These are phyloP conservation scores for Phasia obesa DNA, from an alignment of 2,888 invertebrate genomes.

Conservation along the genomic window DNA sequence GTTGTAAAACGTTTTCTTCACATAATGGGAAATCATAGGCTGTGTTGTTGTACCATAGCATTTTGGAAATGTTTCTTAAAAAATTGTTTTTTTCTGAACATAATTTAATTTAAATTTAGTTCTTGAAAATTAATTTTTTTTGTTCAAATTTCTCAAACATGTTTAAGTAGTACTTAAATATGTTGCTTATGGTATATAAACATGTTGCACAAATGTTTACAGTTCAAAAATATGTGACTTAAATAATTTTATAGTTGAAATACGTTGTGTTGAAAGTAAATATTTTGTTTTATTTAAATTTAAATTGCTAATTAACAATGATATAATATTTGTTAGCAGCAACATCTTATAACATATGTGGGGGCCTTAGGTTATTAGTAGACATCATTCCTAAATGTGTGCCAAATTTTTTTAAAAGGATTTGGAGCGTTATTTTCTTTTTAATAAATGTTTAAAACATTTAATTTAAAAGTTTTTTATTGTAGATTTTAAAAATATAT, in stretches of 20 bases:
- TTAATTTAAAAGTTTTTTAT: not conserved
- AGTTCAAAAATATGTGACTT: not conserved
- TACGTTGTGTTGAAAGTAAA: too few relatives aligned
- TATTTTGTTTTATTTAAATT: not conserved
- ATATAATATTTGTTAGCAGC: not conserved
- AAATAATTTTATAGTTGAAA: too few relatives aligned
- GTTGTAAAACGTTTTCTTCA: too few relatives aligned
- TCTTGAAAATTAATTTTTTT: too few relatives aligned
- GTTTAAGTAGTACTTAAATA: not conserved
- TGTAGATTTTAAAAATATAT: not conserved
- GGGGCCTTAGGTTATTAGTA: not conserved
- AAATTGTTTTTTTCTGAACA: too few relatives aligned
- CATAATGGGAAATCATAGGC: too few relatives aligned
- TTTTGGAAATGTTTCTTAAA: too few relatives aligned
- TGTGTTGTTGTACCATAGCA: too few relatives aligned
- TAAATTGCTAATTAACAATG: not conserved
- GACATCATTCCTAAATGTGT: constrained; percentile 31
- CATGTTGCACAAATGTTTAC: not conserved
- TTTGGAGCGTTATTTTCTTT: constrained; percentile 52
- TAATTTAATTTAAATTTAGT: too few relatives aligned
- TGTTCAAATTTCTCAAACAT: too few relatives aligned
- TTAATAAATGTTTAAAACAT: not conserved
- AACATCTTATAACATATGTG: not conserved
- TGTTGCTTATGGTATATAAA: too few relatives aligned
- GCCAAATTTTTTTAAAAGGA: constrained; percentile 41